Conservation (phyloP, 2,797 vertebrate species). For the Tragopan temminckii region DNA sequence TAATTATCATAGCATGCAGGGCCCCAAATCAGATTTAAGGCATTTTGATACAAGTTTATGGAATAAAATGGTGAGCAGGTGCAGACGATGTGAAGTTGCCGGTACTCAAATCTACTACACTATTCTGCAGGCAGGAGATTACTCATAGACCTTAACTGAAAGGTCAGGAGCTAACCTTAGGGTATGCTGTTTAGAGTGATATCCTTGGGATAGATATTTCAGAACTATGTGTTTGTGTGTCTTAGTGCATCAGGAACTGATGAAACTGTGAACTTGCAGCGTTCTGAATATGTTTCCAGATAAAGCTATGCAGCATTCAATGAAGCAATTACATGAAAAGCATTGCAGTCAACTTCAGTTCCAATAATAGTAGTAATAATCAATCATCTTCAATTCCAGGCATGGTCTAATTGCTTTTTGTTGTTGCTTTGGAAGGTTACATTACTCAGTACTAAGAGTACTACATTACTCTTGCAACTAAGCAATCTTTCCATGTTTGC, state of each 20-base stretch:
- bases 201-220: conserved; percentile 11
- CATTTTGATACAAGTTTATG: conserved; percentile 60
- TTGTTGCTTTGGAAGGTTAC: conserved; percentile 69
- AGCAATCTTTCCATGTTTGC: conserved; percentile 58
- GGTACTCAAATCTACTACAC: background rate
- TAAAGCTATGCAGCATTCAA: conserved; percentile 33
- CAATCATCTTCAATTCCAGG: conserved; percentile 49
- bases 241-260: conserved; percentile 8
- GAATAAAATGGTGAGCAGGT: conserved; percentile 70
- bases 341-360: conserved; percentile 28
- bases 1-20: conserved; percentile 77
- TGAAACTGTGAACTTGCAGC: background rate
- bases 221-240: background rate
- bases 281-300: background rate
- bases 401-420: conserved; percentile 45
- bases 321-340: conserved; percentile 58
- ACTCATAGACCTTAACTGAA: conserved; percentile 29
- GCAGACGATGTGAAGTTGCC: conserved; percentile 42
- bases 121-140: conserved; percentile 40
- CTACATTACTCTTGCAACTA: conserved; percentile 8
- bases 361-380: conserved; percentile 39
- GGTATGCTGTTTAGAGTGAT: conserved; percentile 39
- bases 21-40: conserved; percentile 79
- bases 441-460: too few species aligned
- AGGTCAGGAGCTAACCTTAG: conserved; percentile 62